Base-by-base conservation (phyloP, 2,113 vertebrate genomes). In the Progne subis region DNA sequence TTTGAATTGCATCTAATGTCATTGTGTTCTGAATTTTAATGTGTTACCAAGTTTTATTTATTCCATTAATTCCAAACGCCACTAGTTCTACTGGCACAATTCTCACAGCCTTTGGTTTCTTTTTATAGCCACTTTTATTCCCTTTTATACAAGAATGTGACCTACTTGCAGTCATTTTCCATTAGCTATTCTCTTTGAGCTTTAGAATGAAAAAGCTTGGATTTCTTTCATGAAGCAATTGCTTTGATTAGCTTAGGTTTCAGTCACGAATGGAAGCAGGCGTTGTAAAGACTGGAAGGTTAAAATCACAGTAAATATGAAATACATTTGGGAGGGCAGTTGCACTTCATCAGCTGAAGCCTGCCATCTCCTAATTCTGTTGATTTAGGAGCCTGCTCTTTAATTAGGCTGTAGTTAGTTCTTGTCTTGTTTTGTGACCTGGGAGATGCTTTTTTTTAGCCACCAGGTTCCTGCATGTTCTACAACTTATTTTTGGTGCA, bases 151-250 rank as follows among this genome's bases (percentile, higher is more conserved):
- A 93, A 80, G 90, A 91, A 79, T 95, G 75, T 96, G 94, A 96
- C 90, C 93, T 91, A 94, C 87, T 97, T 96, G 88, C 89, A 91
- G 87, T 86, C 78, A 23, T 90, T 94, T 93, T 80, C 68, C 47
- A 86, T 97, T 80, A 63, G 68, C 55, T 93, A 86, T 90, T 97
- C 88, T 92, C 86, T 93, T 90, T 95, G 88, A 93, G 72, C 55
- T 93, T 88, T 80, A 70, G 63, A 80, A 82, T 80, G 75, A 70
- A 95, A 77, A 90, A 26, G 34, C 79, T 61, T 88, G 53, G 32
- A 10, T 92, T 92, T 92, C 64, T 93, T 90, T 90, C 63, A 67
- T 59, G 61, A 61, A 79, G 85, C 57, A 68, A 2, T 82, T 50
- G 60, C 82, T 95, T 83, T 88, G 85, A 93, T 95, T 88, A 92